Evolutionary conservation across 2,113 vertebrate genomes (phyloP), one percentile per base, ranked within the genome.

Genomic region (Canis aureus): DNA sequence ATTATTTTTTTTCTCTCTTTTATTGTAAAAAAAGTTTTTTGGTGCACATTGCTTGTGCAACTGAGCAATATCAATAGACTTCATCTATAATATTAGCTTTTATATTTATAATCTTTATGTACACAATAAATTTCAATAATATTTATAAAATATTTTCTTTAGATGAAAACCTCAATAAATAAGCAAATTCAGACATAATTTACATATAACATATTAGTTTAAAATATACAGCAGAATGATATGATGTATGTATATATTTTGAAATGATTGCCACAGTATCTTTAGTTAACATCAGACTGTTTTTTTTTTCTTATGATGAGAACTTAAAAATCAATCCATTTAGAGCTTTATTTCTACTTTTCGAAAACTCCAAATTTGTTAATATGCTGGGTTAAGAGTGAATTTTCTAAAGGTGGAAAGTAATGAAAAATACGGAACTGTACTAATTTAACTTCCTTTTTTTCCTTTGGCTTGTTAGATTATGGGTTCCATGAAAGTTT

Each of bases 401-500:
- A 88, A 74, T 81, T 92, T 95, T 96, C 60, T 97, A 92, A 53
- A 79, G 29, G 87, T 78, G 23, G 12, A 38, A 85, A 94, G 51
- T 10, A 69, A 89, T 91, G 38, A 89, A 95, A 96, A 67, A 62
- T 74, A 59, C 0, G 89, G 29, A 97, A 69, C 59, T 88, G 4
- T 96, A 60, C 73, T 94, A 25, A 96, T 88, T 97, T 85, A 97
- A 94, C 73, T 66, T 97, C 71, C 66, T 84, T 96, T 97, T 93
- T 74, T 43, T 98, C 96, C 43, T 78, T 90, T 98, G 90, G n/a
- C 23, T 74, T 62, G 96, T 82, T 97, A 99, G 99, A 99, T 99
- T 96, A 99, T 99, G 99, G 99, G 99, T 86, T 99, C 99, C 57
- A 99, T 99, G 99, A 99, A 79, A 97, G 99, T 99, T 78, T 99